phyloP scores from a whole-genome alignment of 2,888 invertebrate genomes.

The Lysandra bellargus region DNA sequence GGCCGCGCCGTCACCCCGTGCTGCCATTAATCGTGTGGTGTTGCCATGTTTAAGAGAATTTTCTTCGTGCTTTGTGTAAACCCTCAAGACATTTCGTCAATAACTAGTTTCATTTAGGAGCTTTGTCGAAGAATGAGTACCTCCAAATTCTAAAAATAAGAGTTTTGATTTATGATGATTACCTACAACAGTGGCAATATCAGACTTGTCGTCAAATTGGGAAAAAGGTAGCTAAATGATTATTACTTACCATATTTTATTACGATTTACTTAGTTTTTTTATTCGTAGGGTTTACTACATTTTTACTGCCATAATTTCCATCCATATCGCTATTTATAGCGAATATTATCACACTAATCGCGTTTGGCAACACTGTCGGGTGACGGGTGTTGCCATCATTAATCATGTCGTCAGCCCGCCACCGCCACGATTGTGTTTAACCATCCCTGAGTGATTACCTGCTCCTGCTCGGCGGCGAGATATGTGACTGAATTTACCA shows the following conservation, averaged over 20 bases:
- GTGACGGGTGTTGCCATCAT: slow-evolving; percentile 40
- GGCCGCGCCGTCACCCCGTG: not conserved
- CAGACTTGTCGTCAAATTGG: no score
- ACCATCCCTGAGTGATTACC: slow-evolving; percentile 39
- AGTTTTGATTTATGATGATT: no score
- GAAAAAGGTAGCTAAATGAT: no score
- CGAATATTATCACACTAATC: not conserved
- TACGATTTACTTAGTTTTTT: no score
- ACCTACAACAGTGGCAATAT: no score
- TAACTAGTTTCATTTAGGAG: no score
- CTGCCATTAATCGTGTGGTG: slow-evolving; percentile 53
- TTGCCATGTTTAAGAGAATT: slow-evolving; percentile 27
- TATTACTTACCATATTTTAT: no score
- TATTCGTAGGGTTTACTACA: no score
- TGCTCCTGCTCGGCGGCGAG: slow-evolving; percentile 10
- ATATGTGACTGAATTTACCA: slow-evolving; percentile 35
- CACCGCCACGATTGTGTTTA: slow-evolving; percentile 42
- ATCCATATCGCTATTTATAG: no score
- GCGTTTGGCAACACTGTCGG: slow-evolving; percentile 32
- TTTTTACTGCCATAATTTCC: no score
- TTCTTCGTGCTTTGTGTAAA: not conserved
- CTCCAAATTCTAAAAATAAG: no score
- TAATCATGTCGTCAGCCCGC: slow-evolving; percentile 43
- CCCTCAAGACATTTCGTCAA: not conserved
- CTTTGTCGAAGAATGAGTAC: no score